Evolutionary conservation across 2,797 vertebrate genomes (phyloP).

Genomic region (Erpetoichthys calabaricus): DNA sequence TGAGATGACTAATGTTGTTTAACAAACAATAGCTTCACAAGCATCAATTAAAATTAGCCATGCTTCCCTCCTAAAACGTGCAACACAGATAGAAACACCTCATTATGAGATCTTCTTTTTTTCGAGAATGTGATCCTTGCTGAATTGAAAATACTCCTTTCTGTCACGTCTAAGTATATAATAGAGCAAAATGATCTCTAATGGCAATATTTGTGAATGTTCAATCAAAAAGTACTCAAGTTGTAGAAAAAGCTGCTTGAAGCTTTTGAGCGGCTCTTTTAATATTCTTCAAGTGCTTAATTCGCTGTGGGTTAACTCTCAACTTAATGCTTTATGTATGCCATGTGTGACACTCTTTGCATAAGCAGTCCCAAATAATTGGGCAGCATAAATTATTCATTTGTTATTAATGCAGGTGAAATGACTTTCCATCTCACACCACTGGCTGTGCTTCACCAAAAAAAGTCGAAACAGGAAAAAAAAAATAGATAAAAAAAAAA

Average conservation of each 20-base stretch:
- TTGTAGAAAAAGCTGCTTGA: constrained; percentile 22
- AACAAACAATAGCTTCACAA: neutral
- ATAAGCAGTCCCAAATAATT: constrained; percentile 99
- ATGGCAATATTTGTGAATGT: neutral
- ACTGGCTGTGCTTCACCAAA: constrained; percentile 60
- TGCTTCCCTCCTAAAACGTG: neutral
- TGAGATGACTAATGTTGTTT: neutral
- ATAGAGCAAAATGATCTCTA: neutral
- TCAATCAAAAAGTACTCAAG: neutral
- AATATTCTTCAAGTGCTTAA: constrained; percentile 45
- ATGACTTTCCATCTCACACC: constrained; percentile 73
- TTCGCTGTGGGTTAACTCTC: constrained; percentile 78
- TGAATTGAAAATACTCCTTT: constrained; percentile 9
- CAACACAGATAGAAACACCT: neutral
- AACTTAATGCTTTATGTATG: constrained; percentile 93
- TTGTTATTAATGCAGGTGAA: constrained; percentile 92
- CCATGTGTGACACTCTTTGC: constrained; percentile 94
- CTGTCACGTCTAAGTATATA: constrained; percentile 2
- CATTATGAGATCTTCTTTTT: neutral
- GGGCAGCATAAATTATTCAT: constrained; percentile 97
- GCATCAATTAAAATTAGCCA: neutral
- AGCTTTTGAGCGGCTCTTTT: constrained; percentile 60
- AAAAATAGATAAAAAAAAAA: neutral
- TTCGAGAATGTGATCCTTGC: neutral
- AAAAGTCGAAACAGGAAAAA: constrained; percentile 31